Evolutionary conservation across 2,888 invertebrate species (phyloP).

Genomic region (Nematopogon swammerdamellus): DNA sequence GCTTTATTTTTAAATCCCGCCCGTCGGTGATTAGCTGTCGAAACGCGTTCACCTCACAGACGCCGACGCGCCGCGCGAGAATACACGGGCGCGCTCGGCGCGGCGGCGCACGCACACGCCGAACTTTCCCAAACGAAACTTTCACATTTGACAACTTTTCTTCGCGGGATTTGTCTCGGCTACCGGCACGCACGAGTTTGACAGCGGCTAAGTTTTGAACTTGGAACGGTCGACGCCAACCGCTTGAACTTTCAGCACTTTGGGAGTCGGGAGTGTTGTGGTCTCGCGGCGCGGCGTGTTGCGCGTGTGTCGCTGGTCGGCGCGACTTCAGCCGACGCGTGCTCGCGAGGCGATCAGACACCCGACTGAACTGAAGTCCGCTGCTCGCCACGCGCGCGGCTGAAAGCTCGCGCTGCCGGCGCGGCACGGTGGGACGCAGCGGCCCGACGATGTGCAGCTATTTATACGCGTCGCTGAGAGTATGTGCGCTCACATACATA

Average conservation of each 20-base stretch:
- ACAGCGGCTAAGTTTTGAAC: too few species aligned
- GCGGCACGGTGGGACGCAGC: conserved; percentile 5
- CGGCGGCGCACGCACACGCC: too few species aligned
- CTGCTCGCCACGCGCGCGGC: too few species aligned
- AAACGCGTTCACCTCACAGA: not conserved
- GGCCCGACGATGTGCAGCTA: conserved; percentile 44
- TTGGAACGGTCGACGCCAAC: too few species aligned
- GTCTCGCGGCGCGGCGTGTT: not conserved
- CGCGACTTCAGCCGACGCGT: not conserved
- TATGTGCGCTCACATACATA: not conserved
- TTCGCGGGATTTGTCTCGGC: too few species aligned
- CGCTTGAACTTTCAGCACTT: not conserved
- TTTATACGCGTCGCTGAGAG: conserved; percentile 28
- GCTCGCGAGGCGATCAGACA: not conserved
- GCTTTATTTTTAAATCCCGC: not conserved
- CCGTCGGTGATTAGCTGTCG: not conserved
- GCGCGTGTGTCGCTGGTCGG: not conserved
- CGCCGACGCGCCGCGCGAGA: not conserved
- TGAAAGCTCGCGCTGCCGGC: not conserved
- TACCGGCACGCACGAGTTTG: too few species aligned
- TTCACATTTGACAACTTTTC: too few species aligned
- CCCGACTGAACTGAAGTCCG: not conserved
- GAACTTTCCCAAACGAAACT: not conserved
- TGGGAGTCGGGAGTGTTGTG: not conserved
- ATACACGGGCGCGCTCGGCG: too few species aligned